Base-by-base conservation (phyloP, 1,140 invertebrate species). In the Bombus impatiens region DNA sequence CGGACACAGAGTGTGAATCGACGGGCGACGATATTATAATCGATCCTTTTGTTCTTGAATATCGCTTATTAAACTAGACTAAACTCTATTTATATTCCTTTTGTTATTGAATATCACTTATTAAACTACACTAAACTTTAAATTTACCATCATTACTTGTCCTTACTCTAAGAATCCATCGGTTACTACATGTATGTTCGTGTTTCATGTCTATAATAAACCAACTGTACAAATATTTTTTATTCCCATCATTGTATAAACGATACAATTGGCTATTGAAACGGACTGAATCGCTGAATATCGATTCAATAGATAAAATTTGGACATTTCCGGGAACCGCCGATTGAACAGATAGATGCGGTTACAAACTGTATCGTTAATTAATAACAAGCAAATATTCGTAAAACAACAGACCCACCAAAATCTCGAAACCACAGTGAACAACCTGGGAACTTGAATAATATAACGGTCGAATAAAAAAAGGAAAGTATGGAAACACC, bases 291-390 rank as follows among this genome's bases (percentile, higher is more conserved):
- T 53, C 18, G 57, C n/a, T 32, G 72, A n/a, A 53, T 25, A 75
- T 53, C 32, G n/a, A 75, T 75, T 53, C 47, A 75, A 53, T 32
- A 12, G n/a, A 53, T 25, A 35, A 75, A 75, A 32, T 75, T 75
- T 32, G 44, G 25, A 40, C 22, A 32, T 53, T 53, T 22, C 18
- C 18, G 18, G 47, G 18, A 22, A 53, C 47, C 6, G 18, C 18
- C 18, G 47, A 53, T 53, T 5, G 47, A 53, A 53, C 47, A 22
- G 47, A 53, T 53, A 53, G 18, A 53, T 18, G 47, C 47, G 47
- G 47, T 53, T n/a, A 5, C 59, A 28, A 37, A 57, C 13, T 12
- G 13, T 57, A 8, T 37, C 13, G 74, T 57, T 37, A 57, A 76
- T 76, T 53, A 57, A 35, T 76, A 35, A 42, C 25, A 71, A 42